phyloP scores from a whole-genome alignment of 2,797 vertebrate genomes.

The Toxotes lorentzi region DNA sequence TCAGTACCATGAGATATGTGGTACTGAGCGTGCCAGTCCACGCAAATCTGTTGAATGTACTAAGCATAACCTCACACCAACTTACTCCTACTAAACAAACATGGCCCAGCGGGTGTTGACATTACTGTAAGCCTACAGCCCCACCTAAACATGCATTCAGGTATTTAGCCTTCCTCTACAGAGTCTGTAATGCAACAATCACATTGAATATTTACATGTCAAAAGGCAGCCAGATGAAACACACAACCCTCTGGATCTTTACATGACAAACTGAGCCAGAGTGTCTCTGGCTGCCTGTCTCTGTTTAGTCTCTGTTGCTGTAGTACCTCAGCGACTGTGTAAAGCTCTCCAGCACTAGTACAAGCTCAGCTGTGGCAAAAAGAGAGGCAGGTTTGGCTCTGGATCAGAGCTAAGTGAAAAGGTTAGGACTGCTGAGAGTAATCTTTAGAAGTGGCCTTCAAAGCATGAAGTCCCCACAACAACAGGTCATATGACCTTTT shows the following conservation, averaged over 20 bases:
- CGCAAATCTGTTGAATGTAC: conserved; percentile 58
- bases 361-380: conserved; percentile 55
- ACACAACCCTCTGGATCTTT: conserved; percentile 21
- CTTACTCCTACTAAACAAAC: conserved; percentile 72
- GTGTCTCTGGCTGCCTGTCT: conserved; percentile 35
- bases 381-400: conserved; percentile 68
- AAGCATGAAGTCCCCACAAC: conserved; percentile 79
- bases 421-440: conserved; percentile 85
- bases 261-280: conserved; percentile 34
- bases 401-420: conserved; percentile 84
- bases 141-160: conserved; percentile 63
- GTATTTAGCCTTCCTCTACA: conserved; percentile 24
- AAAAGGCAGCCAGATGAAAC: conserved; percentile 39
- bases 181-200: conserved; percentile 41
- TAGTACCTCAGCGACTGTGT: conserved; percentile 49
- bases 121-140: conserved; percentile 63
- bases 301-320: conserved; percentile 65
- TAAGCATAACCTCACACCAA: conserved; percentile 60
- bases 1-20: conserved; percentile 14
- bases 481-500: conserved; percentile 83
- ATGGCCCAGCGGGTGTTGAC: conserved; percentile 67
- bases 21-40: conserved; percentile 25
- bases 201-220: conserved; percentile 22
- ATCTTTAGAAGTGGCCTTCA: conserved; percentile 84
- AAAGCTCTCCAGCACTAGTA: conserved; percentile 52